Evolutionary conservation across 2,113 vertebrate species (phyloP).

Genomic region (Stercorarius parasiticus): DNA sequence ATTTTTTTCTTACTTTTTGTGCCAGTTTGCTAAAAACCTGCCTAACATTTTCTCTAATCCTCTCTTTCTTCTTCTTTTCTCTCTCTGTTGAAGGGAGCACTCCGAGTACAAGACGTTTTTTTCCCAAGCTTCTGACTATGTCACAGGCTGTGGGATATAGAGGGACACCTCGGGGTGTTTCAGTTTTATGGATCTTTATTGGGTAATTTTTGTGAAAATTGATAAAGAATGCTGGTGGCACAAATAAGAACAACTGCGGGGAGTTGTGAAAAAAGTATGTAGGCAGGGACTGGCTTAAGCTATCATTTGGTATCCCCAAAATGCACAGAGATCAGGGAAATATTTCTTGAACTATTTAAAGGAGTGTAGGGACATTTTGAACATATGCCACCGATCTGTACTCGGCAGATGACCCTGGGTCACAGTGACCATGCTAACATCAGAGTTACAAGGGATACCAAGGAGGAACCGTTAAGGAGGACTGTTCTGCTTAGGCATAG

Average conservation of each 20-base stretch:
- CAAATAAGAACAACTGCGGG: neutral
- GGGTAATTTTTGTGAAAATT: neutral
- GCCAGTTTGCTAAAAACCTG: neutral
- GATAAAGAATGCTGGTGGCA: neutral
- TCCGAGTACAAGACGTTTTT: neutral
- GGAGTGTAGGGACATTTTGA: conserved; percentile 3
- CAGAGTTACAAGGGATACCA: neutral
- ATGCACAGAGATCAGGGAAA: neutral
- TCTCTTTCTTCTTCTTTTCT: neutral
- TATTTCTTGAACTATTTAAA: conserved; percentile 31
- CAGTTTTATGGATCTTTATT: neutral
- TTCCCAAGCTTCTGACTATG: neutral
- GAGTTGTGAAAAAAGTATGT: neutral
- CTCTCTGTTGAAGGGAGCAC: neutral
- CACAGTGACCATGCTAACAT: neutral
- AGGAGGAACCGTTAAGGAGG: neutral
- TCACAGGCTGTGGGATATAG: neutral
- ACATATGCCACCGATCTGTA: neutral
- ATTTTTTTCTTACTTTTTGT: neutral
- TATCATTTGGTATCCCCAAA: neutral
- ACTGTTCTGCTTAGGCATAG: neutral
- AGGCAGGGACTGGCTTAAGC: neutral
- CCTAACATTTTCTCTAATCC: neutral
- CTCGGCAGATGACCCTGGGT: conserved; percentile 6
- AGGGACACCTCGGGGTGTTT: neutral